Evolutionary conservation across 2,888 invertebrate genomes (phyloP).

Genomic region (Tetragonula carbonaria): DNA sequence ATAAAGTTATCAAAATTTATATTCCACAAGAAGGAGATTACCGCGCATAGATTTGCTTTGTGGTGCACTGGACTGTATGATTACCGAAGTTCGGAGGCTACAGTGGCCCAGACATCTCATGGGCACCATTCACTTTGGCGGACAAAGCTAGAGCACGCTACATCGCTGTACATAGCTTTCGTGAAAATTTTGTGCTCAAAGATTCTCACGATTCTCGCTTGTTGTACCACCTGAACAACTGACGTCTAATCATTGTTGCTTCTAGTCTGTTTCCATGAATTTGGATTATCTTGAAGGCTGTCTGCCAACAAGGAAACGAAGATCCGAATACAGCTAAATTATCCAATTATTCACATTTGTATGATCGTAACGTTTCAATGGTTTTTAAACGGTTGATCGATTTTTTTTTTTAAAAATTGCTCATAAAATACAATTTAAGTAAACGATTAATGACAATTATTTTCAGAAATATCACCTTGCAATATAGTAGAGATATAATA

Average conservation of each 20-base stretch:
- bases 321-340: not conserved
- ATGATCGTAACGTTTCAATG: not conserved
- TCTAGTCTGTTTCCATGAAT: not conserved
- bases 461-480: not conserved
- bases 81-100: constrained; percentile 81
- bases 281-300: not conserved
- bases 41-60: constrained; percentile 78
- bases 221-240: not conserved
- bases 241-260: not conserved
- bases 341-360: not conserved
- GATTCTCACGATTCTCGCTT: constrained; percentile 50
- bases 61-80: constrained; percentile 82
- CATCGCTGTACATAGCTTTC: constrained; percentile 47
- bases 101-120: constrained; percentile 80
- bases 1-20: constrained; percentile 64
- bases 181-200: constrained; percentile 57
- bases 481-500: not conserved
- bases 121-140: constrained; percentile 71
- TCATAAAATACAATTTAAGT: not conserved
- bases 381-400: not conserved
- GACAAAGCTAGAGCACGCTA: constrained; percentile 66
- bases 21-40: constrained; percentile 72
- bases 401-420: not conserved
- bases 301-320: not conserved
- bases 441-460: not conserved